Conservation (phyloP, 2,113 vertebrate genomes). For the Columba livia region DNA sequence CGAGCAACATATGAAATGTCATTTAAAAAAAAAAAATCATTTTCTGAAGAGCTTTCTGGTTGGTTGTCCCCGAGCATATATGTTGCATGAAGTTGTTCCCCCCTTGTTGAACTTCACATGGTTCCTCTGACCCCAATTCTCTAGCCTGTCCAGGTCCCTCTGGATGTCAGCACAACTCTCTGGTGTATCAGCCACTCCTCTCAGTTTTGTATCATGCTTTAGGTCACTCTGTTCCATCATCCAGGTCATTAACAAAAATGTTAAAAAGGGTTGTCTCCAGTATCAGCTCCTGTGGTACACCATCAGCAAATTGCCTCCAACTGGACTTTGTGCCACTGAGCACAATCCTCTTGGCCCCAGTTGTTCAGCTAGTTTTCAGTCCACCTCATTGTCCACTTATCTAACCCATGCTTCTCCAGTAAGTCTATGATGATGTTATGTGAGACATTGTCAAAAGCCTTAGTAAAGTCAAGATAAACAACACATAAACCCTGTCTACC, state of each 20-base stretch:
- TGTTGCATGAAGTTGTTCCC: not conserved
- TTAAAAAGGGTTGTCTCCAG: not conserved
- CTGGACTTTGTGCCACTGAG: not conserved
- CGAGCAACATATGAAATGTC: not conserved
- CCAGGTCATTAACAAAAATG: not conserved
- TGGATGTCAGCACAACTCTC: not conserved
- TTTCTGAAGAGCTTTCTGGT: not conserved
- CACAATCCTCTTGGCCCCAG: not conserved
- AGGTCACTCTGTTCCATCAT: not conserved
- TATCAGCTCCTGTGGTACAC: not conserved
- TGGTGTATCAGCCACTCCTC: not conserved
- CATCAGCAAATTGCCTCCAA: too few species aligned
- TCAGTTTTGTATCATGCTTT: not conserved
- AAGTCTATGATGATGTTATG: not conserved
- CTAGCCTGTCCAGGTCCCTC: not conserved
- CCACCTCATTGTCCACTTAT: not conserved
- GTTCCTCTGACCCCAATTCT: not conserved
- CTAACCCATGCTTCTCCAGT: too few species aligned
- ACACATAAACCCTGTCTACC: not conserved
- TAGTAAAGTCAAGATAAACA: not conserved
- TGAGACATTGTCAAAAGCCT: not conserved
- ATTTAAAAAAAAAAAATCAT: not conserved
- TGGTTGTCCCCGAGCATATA: fast-evolving
- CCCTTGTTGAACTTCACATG: not conserved
- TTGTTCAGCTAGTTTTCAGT: not conserved